phyloP scores from a whole-genome alignment of 2,113 vertebrate species.

The Plestiodon gilberti region DNA sequence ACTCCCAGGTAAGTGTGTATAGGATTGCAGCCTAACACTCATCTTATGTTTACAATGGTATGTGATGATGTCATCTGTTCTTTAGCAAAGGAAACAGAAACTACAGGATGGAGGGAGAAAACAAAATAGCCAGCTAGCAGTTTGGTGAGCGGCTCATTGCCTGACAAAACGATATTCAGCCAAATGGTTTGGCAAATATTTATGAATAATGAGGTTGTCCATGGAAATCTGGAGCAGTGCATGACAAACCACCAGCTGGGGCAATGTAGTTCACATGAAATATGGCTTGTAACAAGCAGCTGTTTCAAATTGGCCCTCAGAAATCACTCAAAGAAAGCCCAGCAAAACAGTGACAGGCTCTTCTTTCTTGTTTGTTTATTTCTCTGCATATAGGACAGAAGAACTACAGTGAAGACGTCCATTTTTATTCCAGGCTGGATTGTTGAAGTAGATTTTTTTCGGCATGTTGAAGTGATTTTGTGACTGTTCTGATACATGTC shows the following conservation, averaged over 20 bases:
- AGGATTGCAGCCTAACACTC: too few species aligned
- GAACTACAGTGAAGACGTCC: background rate
- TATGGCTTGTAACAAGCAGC: slow-evolving; percentile 13
- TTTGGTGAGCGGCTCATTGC: background rate
- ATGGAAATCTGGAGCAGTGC: slow-evolving; percentile 25
- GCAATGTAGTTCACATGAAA: background rate
- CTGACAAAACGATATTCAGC: slow-evolving; percentile 19
- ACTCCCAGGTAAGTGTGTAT: too few species aligned
- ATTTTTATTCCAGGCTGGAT: background rate
- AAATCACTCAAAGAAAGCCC: background rate
- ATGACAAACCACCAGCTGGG: slow-evolving; percentile 15
- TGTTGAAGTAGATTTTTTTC: background rate
- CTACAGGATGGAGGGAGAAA: background rate
- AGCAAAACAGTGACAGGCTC: background rate
- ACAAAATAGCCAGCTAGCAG: background rate
- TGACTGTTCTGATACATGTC: background rate
- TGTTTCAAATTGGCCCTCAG: slow-evolving; percentile 2
- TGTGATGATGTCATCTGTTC: too few species aligned
- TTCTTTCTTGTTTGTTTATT: background rate
- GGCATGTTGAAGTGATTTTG: background rate
- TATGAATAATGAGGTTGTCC: slow-evolving; percentile 15
- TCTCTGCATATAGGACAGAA: background rate
- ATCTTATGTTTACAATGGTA: slow-evolving; percentile 23
- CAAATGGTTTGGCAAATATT: slow-evolving; percentile 16
- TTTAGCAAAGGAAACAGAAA: slow-evolving; percentile 1